Percentiles rank a stretch among this genome's conserved stretches.
phyloP scores from a whole-genome alignment of 2,113 vertebrate genomes.

The Datnioides undecimradiatus region DNA sequence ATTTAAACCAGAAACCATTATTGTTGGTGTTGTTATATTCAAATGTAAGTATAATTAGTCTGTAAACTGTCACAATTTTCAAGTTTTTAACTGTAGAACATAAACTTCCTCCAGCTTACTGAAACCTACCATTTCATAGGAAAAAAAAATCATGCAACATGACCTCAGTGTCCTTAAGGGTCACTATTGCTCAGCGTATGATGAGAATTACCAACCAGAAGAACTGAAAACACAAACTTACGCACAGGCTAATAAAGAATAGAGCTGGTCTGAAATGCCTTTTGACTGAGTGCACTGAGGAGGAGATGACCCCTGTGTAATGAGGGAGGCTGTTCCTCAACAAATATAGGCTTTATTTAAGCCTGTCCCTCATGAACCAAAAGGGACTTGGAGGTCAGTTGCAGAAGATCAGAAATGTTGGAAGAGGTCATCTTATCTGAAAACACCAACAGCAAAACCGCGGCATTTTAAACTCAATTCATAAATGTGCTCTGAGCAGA shows the following conservation, averaged over 20 bases:
- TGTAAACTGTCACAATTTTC: background rate
- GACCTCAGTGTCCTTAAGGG: background rate
- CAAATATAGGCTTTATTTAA: conserved; percentile 34
- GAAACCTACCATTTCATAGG: background rate
- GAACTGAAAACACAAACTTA: background rate
- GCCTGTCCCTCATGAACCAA: conserved; percentile 9
- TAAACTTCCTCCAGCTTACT: background rate
- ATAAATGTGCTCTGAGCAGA: background rate
- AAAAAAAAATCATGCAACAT: background rate
- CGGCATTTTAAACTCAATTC: background rate
- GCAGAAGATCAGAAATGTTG: background rate
- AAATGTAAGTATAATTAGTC: background rate
- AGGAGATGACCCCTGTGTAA: conserved; percentile 35
- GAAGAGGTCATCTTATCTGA: background rate
- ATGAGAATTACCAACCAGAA: background rate
- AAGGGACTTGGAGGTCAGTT: conserved; percentile 32
- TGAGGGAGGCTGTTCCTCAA: conserved; percentile 45
- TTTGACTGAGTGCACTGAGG: conserved; percentile 30
- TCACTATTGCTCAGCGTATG: background rate
- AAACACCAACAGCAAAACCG: background rate
- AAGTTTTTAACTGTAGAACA: background rate
- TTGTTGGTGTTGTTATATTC: background rate
- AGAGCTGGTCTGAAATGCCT: background rate
- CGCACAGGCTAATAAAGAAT: background rate
- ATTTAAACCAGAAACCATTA: too few species aligned